phyloP scores from a whole-genome alignment of 2,797 vertebrate genomes.

The Anniella stebbinsi region DNA sequence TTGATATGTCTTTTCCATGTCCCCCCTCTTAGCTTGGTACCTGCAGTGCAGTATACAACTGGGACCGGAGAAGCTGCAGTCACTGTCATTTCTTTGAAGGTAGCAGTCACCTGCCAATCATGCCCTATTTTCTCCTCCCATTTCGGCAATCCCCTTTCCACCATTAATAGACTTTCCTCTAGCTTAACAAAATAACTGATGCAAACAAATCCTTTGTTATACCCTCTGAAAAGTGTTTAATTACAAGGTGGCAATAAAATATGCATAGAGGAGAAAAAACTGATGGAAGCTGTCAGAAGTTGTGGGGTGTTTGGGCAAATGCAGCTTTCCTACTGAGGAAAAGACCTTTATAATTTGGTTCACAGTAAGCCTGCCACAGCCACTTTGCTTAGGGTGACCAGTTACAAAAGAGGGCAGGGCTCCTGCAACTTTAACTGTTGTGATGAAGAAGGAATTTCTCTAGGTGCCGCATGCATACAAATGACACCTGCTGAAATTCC shows the following conservation, averaged over 20 bases:
- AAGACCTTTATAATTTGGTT: conserved; percentile 7
- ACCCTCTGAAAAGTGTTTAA: conserved; percentile 78
- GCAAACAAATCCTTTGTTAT: conserved; percentile 72
- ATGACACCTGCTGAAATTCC: no score
- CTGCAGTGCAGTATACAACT: conserved; percentile 65
- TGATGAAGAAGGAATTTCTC: no score
- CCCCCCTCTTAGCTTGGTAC: conserved; percentile 66
- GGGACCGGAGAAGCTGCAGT: conserved; percentile 64
- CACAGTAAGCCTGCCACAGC: conserved; percentile 34
- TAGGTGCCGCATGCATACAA: no score
- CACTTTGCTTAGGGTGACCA: conserved; percentile 1
- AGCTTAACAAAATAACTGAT: conserved; percentile 79
- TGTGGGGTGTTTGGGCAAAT: conserved; percentile 37
- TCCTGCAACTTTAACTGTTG: no score
- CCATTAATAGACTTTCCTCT: conserved; percentile 72
- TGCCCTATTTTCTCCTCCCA: conserved; percentile 71
- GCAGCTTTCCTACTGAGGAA: background rate
- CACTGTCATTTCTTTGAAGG: conserved; percentile 61
- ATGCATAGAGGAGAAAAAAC: background rate
- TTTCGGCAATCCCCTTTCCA: conserved; percentile 62
- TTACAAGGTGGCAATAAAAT: conserved; percentile 69
- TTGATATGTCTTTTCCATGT: conserved; percentile 61
- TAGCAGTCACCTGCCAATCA: conserved; percentile 80
- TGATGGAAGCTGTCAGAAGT: conserved; percentile 47
- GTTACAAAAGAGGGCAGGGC: no score